Evolutionary conservation across 1,140 invertebrate genomes (phyloP), one percentile per base, ranked within the genome.

Genomic region (Brachionus manjavacas): DNA sequence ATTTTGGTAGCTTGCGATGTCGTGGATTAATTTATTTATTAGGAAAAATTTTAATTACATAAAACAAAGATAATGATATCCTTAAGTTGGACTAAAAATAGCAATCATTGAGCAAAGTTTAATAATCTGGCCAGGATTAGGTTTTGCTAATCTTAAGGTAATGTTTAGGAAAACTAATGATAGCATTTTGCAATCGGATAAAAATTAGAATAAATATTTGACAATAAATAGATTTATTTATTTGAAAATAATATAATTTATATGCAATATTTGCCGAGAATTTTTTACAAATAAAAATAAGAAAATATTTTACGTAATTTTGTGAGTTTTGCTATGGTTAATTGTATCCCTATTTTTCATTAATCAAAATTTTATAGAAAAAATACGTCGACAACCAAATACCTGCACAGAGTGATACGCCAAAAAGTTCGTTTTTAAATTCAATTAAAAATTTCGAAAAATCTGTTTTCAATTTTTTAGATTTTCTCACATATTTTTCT

Each of bases 191-290:
- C 16, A 60, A 60, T 23, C 25, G 52, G 52, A 60, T 60, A 20
- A 60, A 16, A 60, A 60, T 60, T 60, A 60, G 20, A 25, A 20
- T 11, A 60, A 60, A 60, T 60, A 60, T 60, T 60, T 60, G 52
- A 60, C 52, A 20, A 60, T 60, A 60, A 60, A 60, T 60, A 60
- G 52, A 60, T 60, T 60, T 60, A 60, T 60, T 60, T 60, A 60
- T 60, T 60, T 60, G 52, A 60, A 60, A 60, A 60, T 60, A 60
- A 60, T 23, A 60, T 1, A 60, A 60, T 60, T 60, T 60, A 20
- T 20, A 60, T 23, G 52, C 16, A 60, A 60, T 60, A 60, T 60
- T 60, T 60, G 20, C 52, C 52, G 52, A 60, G 52, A 60, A 20
- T 60, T 60, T 49, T 20, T 60, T 60, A 20, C 16, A 23, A 60